Base-by-base conservation (phyloP, 1,140 invertebrate genomes). In the Agrypnia vestita region DNA sequence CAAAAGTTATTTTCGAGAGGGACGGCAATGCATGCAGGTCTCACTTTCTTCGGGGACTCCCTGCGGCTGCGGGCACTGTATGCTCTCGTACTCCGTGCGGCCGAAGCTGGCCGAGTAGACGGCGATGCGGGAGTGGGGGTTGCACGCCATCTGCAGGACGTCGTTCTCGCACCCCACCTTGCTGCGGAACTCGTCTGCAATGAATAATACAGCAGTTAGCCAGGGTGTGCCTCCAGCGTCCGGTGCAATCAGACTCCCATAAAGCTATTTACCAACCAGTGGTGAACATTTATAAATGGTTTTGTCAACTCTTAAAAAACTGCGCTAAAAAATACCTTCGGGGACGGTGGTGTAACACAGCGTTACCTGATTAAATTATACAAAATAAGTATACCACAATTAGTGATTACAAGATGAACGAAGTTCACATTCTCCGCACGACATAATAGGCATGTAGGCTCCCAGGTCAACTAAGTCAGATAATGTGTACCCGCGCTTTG, bases 51-150 rank as follows among this genome's bases (percentile, higher is more conserved):
- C 96, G 56, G 93, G 92, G 79, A 96, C 94, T 19, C 95, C 95
- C 84, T 93, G 92, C 0, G 95, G 94, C 85, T 97, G 95, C 3
- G 96, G 95, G 88, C 97, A 98, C 84, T 96, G 94, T 80, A 96
- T 92, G 76, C 94, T 96, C 84, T 97, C 96, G 84, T 96, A 95
- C 86, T 96, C 94, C 0, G 95, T 96, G 76, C 96, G 91, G 9
- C 97, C 96, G 86, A 96, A 98, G 84, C 94, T 94, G 8, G 96
- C 96, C 51, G 95, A 96, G 88, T 96, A 97, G 80, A 98, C 94
- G 17, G 96, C 96, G 7, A 98, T 93, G 84, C 97, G 91, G 0
- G 94, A 93, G 85, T 95, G 94, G 21, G 94, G 94, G 86, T 94
- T 94, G 87, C 96, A 96, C 84, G 93, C 92, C 84, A 97, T 91